Percentiles rank a stretch among this genome's conserved stretches.
phyloP scores from a whole-genome alignment of 2,113 vertebrate species.

The Talpa occidentalis region DNA sequence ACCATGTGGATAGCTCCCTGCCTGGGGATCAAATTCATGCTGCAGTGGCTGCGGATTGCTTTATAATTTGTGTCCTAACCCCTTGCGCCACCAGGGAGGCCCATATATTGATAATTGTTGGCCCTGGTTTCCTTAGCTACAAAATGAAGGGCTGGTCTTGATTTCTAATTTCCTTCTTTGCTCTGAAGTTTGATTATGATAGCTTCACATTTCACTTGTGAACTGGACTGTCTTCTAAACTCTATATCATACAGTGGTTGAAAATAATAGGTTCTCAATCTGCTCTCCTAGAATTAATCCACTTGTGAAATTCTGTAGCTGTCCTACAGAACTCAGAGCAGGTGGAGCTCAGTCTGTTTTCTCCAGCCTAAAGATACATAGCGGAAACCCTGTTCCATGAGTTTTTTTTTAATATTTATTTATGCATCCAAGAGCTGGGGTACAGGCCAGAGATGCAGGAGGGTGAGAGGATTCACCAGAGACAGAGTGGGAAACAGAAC shows the following conservation, averaged over 20 bases:
- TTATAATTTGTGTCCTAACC: no score
- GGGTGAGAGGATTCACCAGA: no score
- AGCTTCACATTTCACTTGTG: not conserved
- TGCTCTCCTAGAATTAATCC: conserved; percentile 3
- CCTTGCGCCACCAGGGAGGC: no score
- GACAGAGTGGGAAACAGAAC: no score
- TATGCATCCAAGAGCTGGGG: no score
- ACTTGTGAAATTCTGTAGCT: not conserved
- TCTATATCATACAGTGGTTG: not conserved
- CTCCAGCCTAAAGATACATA: not conserved
- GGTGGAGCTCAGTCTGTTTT: not conserved
- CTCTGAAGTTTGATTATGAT: not conserved
- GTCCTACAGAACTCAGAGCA: not conserved
- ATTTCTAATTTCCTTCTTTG: conserved; percentile 47
- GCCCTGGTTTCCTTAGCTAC: not conserved
- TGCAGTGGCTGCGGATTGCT: no score
- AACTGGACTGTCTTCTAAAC: not conserved
- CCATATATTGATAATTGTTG: not conserved
- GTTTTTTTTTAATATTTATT: no score
- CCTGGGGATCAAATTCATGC: no score
- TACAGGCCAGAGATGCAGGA: no score
- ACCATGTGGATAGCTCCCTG: no score
- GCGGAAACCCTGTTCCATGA: not conserved
- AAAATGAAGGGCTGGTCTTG: not conserved
- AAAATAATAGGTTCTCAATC: not conserved